Percentiles rank a stretch among this genome's conserved stretches.
phyloP scores from a whole-genome alignment of 2,888 invertebrate genomes.

The Phortica magna region DNA sequence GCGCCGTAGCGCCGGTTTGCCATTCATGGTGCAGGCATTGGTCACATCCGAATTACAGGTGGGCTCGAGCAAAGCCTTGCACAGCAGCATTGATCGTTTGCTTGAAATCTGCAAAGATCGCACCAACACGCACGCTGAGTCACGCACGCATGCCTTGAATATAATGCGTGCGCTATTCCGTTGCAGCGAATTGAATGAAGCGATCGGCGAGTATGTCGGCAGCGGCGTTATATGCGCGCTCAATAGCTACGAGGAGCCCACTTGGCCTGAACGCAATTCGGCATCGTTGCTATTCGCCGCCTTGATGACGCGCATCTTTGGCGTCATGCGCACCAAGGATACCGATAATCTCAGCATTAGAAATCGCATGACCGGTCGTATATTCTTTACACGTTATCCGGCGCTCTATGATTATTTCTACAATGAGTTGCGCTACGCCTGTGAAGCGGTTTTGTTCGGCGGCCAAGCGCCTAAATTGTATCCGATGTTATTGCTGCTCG shows the following conservation, averaged over 20 bases:
- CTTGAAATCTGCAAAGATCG: conserved; percentile 73
- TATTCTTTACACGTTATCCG: conserved; percentile 87
- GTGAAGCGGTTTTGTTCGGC: conserved; percentile 60
- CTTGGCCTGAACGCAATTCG: conserved; percentile 92
- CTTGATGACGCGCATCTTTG: conserved; percentile 91
- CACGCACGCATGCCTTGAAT: conserved; percentile 90
- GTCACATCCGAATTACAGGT: conserved; percentile 85
- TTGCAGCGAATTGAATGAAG: conserved; percentile 86
- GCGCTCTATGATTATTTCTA: conserved; percentile 80
- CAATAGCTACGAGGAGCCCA: conserved; percentile 84
- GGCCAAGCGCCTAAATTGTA: conserved; percentile 81
- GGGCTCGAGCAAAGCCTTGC: conserved; percentile 81
- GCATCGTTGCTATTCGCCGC: conserved; percentile 91
- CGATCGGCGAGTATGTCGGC: conserved; percentile 84
- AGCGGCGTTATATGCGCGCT: conserved; percentile 86
- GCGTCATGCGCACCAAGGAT: conserved; percentile 84
- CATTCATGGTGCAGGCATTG: conserved; percentile 91
- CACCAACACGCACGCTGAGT: conserved; percentile 69
- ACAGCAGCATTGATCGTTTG: conserved; percentile 81
- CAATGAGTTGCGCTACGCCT: conserved; percentile 76
- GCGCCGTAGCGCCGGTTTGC: conserved; percentile 94
- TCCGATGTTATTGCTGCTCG: conserved; percentile 87
- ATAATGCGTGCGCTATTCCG: conserved; percentile 89
- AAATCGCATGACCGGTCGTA: conserved; percentile 86
- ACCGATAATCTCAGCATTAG: conserved; percentile 81